Conservation (phyloP, 2,113 vertebrate species). For the Grammomys dolichurus region DNA sequence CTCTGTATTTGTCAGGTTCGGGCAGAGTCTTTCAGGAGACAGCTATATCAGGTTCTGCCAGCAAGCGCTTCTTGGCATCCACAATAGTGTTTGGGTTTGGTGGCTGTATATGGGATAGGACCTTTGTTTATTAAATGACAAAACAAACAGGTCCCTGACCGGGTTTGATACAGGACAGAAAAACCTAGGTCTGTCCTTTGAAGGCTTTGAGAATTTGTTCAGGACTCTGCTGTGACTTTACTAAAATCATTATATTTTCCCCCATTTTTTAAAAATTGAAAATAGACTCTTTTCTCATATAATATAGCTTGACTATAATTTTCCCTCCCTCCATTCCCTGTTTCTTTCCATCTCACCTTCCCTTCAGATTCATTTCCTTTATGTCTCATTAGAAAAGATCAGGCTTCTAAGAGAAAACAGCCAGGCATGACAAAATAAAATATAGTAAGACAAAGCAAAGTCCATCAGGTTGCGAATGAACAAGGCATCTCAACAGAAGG, state of each 20-base stretch:
- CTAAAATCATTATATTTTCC: not conserved
- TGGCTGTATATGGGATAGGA: too few relatives aligned
- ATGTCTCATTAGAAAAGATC: not conserved
- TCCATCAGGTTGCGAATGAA: not conserved
- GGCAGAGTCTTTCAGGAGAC: too few relatives aligned
- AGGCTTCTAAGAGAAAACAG: not conserved
- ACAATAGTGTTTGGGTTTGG: too few relatives aligned
- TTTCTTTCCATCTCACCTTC: not conserved
- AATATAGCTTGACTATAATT: not conserved
- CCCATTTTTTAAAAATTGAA: not conserved
- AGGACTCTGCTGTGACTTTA: not conserved
- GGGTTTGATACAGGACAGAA: not conserved
- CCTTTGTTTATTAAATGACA: slow-evolving; percentile 32
- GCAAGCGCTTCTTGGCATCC: too few relatives aligned
- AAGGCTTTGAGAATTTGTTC: slow-evolving; percentile 33
- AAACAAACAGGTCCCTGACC: not conserved
- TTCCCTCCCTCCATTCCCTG: not conserved
- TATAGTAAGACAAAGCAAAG: not conserved
- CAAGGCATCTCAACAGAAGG: not conserved
- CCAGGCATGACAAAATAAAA: not conserved
- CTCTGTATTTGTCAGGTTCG: too few relatives aligned
- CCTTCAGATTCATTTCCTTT: not conserved
- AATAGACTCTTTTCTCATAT: not conserved
- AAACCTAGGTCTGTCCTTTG: not conserved
- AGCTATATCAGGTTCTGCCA: too few relatives aligned